Evolutionary conservation across 92 coral and sea anemone genomes (phyloP), one percentile per base, ranked within the genome.

Genomic region (Hydrozoanthus gracilis): DNA sequence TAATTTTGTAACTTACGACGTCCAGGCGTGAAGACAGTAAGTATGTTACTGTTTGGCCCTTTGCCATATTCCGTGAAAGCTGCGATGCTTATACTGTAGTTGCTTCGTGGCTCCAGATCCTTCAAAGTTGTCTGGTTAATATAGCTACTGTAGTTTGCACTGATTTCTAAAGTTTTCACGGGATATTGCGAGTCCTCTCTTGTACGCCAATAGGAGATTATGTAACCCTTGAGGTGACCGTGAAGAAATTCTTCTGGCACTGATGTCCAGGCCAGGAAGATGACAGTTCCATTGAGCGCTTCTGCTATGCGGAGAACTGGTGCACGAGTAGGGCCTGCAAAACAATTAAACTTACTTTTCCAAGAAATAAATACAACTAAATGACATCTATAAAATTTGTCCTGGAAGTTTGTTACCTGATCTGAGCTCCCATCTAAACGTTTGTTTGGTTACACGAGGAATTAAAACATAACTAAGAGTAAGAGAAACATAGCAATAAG

Each of bases 241-340:
- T 82, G 83, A 13, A 82, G 71, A 77, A 78, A 72, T 15, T 88
- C 82, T n/a, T 75, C 49, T 4, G 93, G 80, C 10, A 88, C 86
- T 16, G 89, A 84, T n/a, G 16, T 48, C 93, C 93, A 91, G 52
- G 76, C 74, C 27, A 91, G 55, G 11, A 27, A 78, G n/a, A 91
- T 73, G 8, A 76, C 86, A 13, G 80, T 76, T 27, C 82, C 78
- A 54, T 89, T 89, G 13, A 86, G 68, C 44, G 91, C 52, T 49
- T 39, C 76, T 4, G 84, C 91, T 47, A 64, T 86, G 14, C 16
- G 17, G 6, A 78, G 60, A 0, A 48, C 60, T 27, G 93, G 93
- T 1, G 93, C 60, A 49, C 49, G 49, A 8, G 91, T 17, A 5
- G 91, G 91, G 14, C 51, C 93, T 88, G 90, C 7, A 18, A 18